phyloP scores from a whole-genome alignment of 2,888 invertebrate genomes.

The Charanyca ferruginea region DNA sequence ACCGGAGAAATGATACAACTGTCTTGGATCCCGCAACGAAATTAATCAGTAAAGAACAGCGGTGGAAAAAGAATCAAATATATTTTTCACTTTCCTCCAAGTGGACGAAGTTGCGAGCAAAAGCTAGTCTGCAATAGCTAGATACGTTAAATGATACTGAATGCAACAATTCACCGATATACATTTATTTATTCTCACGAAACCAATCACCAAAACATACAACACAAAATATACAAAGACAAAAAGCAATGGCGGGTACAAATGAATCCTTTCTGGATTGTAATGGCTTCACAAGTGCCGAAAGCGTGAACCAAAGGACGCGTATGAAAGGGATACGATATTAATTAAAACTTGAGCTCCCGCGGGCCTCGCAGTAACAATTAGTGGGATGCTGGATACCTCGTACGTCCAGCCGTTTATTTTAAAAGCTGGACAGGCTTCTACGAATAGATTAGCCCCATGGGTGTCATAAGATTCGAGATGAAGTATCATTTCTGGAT shows the following conservation, averaged over 20 bases:
- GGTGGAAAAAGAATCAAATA: too few species aligned
- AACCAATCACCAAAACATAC: conserved; percentile 5
- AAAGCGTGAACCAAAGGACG: conserved; percentile 46
- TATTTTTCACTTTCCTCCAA: too few species aligned
- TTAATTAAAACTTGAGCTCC: conserved; percentile 65
- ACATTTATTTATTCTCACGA: not conserved
- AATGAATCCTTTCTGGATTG: conserved; percentile 46
- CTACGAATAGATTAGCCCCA: conserved; percentile 49
- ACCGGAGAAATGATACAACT: too few species aligned
- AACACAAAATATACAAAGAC: conserved; percentile 11
- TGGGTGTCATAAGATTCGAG: conserved; percentile 47
- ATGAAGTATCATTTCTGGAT: conserved; percentile 37
- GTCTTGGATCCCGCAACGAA: too few species aligned
- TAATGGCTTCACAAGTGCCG: conserved; percentile 52
- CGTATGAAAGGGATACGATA: conserved; percentile 63
- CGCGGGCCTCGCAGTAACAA: conserved; percentile 61
- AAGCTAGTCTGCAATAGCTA: too few species aligned
- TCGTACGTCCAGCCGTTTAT: conserved; percentile 47
- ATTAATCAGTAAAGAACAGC: too few species aligned
- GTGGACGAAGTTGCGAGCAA: too few species aligned
- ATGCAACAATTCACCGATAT: not conserved
- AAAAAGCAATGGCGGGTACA: conserved; percentile 34
- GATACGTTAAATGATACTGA: too few species aligned
- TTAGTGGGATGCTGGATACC: conserved; percentile 55
- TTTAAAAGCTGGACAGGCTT: conserved; percentile 56